Conservation (phyloP, 2,113 vertebrate genomes). For the Serilophus lunatus region DNA sequence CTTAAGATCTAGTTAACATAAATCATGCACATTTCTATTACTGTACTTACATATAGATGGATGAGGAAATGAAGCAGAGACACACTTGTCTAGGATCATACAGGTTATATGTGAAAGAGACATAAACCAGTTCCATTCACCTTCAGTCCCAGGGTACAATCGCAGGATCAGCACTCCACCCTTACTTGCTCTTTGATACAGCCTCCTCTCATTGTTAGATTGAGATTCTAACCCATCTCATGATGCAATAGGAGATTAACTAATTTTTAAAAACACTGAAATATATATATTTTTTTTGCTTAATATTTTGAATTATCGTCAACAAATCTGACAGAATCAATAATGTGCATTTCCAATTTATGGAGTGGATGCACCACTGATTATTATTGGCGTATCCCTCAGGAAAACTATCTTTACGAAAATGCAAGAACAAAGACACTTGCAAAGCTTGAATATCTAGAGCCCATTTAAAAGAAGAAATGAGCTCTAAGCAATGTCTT, state of each 20-base stretch:
- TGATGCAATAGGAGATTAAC: background rate
- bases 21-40: background rate
- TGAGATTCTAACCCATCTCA: background rate
- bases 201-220: background rate
- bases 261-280: background rate
- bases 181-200: background rate
- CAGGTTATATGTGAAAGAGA: background rate
- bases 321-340: constrained; percentile 28
- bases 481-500: constrained; percentile 42
- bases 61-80: background rate
- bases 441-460: constrained; percentile 6
- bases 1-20: background rate
- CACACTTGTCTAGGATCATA: background rate
- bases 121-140: background rate
- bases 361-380: background rate
- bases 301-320: constrained; percentile 30
- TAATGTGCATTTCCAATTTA: constrained; percentile 29
- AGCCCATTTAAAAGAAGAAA: constrained; percentile 30
- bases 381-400: background rate
- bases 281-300: background rate
- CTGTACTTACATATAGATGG: background rate
- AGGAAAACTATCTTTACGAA: constrained; percentile 11
- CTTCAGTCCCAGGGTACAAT: background rate
- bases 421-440: constrained; percentile 12
- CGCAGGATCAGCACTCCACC: background rate